A percentile compares a stretch with the other conserved stretches of the same genome.
These are phyloP conservation scores for Stigmatopora nigra DNA, from an alignment of 2,113 vertebrate species.

Conservation along the genomic window DNA sequence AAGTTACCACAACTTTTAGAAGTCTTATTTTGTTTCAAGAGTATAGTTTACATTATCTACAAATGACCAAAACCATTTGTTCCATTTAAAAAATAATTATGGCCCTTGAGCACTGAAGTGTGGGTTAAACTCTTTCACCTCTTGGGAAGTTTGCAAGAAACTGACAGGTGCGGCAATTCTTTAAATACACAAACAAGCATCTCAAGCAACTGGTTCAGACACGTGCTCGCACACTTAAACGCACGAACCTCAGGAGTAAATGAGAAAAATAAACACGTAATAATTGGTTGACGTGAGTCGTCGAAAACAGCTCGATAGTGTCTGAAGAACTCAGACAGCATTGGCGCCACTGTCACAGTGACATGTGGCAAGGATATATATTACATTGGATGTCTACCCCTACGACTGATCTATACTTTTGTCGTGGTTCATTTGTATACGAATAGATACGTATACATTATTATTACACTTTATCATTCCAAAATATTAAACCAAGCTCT, in stretches of 20 bases:
- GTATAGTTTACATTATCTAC: background rate
- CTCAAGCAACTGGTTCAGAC: constrained; percentile 33
- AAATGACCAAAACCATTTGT: background rate
- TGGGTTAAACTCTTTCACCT: constrained; percentile 57
- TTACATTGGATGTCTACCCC: no score
- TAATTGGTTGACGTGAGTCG: constrained; percentile 5
- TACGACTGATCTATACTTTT: no score
- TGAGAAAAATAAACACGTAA: constrained; percentile 17
- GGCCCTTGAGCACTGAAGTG: background rate
- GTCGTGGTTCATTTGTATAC: no score
- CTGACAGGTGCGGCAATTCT: constrained; percentile 28
- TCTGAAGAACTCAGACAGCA: constrained; percentile 23
- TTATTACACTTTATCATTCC: no score
- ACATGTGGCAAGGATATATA: constrained; percentile 3
- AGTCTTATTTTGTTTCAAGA: no score
- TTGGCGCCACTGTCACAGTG: constrained; percentile 21
- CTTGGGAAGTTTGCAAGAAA: constrained; percentile 22
- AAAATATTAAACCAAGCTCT: no score
- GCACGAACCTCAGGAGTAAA: background rate
- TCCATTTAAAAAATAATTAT: background rate
- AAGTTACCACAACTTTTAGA: no score
- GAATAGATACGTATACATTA: no score
- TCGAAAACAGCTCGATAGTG: constrained; percentile 8
- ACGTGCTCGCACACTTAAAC: constrained; percentile 14
- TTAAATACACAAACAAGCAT: constrained; percentile 34